phyloP scores from a whole-genome alignment of 37 sponge, comb jelly and placozoan genomes.

The Geodia barretti region DNA sequence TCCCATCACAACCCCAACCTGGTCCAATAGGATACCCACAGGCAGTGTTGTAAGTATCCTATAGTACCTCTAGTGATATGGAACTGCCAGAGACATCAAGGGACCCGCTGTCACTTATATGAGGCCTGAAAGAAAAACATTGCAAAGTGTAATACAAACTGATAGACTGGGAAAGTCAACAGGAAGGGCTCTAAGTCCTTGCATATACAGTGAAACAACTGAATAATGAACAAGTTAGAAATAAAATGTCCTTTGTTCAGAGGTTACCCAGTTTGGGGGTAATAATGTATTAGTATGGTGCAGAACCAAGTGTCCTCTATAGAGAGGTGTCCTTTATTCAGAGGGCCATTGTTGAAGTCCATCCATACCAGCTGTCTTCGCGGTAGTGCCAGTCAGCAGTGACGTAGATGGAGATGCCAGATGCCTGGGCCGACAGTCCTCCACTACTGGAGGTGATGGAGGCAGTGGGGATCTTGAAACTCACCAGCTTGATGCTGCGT shows the following conservation, averaged over 20 bases:
- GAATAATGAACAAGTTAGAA: too few relatives aligned
- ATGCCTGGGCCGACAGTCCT: constrained; percentile 62
- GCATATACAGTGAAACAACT: too few relatives aligned
- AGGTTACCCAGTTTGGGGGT: too few relatives aligned
- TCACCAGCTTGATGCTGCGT: constrained; percentile 68
- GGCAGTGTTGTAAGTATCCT: constrained; percentile 8
- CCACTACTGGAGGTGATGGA: constrained; percentile 42
- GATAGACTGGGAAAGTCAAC: not conserved
- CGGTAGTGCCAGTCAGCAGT: constrained; percentile 87
- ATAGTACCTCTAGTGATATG: constrained; percentile 43
- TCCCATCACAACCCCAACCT: constrained; percentile 22
- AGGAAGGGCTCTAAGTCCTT: too few relatives aligned
- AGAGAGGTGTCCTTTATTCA: too few relatives aligned
- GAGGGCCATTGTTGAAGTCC: not conserved
- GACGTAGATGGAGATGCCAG: constrained; percentile 47
- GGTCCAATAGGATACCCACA: not conserved
- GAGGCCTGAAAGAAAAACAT: constrained; percentile 51
- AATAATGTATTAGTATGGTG: too few relatives aligned
- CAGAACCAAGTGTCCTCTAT: too few relatives aligned
- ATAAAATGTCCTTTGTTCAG: too few relatives aligned
- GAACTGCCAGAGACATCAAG: constrained; percentile 60
- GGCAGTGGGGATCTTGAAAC: constrained; percentile 67
- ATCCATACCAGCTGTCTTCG: constrained; percentile 58
- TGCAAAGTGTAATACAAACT: not conserved
- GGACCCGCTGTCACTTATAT: constrained; percentile 69